Evolutionary conservation across 2,113 vertebrate genomes (phyloP).

Genomic region (Nycticryphes semicollaris): DNA sequence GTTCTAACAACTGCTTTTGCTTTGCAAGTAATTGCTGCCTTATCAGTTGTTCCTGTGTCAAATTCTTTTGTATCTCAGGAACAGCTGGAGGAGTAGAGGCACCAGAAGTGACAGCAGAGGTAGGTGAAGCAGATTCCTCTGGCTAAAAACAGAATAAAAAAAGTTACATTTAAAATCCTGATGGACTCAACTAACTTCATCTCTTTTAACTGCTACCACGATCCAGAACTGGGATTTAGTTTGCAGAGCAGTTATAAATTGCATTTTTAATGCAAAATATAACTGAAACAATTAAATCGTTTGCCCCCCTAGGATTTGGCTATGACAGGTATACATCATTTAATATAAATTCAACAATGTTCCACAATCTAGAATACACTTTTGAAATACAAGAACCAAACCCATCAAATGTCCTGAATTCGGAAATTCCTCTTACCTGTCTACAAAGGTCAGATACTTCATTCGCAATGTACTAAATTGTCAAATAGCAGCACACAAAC

Average conservation of each 20-base stretch:
- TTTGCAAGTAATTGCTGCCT: slow-evolving; percentile 96
- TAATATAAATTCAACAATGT: neutral
- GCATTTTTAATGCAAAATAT: neutral
- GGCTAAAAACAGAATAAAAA: slow-evolving; percentile 77
- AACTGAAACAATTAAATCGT: neutral
- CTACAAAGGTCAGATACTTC: neutral
- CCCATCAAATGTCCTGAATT: neutral
- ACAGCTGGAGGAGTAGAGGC: slow-evolving; percentile 71
- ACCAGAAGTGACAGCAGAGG: slow-evolving; percentile 72
- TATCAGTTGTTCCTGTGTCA: slow-evolving; percentile 96
- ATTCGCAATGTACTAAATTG: neutral
- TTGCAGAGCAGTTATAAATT: neutral
- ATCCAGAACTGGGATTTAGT: neutral
- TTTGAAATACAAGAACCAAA: neutral
- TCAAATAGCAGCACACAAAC: slow-evolving; percentile 7
- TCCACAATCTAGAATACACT: neutral
- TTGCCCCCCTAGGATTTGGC: neutral
- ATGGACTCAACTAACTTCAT: neutral
- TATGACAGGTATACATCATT: neutral
- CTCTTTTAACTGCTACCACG: neutral
- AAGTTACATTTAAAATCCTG: slow-evolving; percentile 19
- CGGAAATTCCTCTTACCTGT: neutral
- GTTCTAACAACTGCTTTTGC: slow-evolving; percentile 97
- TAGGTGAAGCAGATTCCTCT: slow-evolving; percentile 83
- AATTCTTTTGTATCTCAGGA: slow-evolving; percentile 83